Percentiles rank a stretch among this genome's conserved stretches.
phyloP scores from a whole-genome alignment of 2,113 vertebrate species.

The Triplophysa tibetana region DNA sequence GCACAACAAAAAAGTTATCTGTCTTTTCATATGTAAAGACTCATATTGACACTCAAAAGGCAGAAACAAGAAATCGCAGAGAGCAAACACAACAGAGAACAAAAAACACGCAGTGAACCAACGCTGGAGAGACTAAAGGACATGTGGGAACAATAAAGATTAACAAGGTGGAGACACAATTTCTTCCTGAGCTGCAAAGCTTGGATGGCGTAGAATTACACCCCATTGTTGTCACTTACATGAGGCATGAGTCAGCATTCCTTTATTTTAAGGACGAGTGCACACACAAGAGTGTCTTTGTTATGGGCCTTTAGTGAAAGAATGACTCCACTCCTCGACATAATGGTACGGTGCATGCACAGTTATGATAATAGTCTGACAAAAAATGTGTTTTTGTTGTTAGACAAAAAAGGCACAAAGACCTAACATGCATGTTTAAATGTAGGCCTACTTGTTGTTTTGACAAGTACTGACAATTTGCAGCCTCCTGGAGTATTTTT shows the following conservation, averaged over 20 bases:
- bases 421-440: background rate
- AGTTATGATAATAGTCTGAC: background rate
- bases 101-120: too few species aligned
- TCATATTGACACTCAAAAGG: too few species aligned
- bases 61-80: too few species aligned
- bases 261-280: background rate
- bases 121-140: background rate
- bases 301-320: background rate
- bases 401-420: background rate
- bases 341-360: background rate
- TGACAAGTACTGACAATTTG: background rate
- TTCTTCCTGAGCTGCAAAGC: background rate
- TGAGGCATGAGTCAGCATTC: background rate
- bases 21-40: too few species aligned
- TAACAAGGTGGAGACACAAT: background rate
- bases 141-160: background rate
- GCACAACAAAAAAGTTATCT: too few species aligned
- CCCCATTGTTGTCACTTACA: background rate
- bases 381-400: background rate
- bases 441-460: background rate
- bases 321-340: background rate
- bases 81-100: too few species aligned
- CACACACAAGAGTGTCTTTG: constrained; percentile 1
- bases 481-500: background rate
- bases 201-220: background rate